Evolutionary conservation across 2,888 invertebrate genomes (phyloP), one percentile per base, ranked within the genome.

Genomic region (Alviniconcha strummeri): DNA sequence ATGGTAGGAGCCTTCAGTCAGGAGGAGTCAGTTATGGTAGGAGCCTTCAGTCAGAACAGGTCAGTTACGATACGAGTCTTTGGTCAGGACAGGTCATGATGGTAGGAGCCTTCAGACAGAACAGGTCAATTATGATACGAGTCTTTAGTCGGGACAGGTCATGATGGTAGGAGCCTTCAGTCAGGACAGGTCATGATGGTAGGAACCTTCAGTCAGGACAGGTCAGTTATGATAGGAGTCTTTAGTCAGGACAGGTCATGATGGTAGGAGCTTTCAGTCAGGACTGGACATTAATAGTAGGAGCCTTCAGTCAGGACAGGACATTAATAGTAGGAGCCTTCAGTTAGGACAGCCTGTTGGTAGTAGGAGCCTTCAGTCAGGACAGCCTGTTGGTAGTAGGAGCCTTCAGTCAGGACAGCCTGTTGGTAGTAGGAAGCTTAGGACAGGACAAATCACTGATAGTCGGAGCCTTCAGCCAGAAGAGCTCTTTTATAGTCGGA

Each of bases 1-100:
- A 93, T 96, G 54, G 95, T 95, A 93, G 95, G 95, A n/a, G 88
- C 87, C 19, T 90, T 93, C 82, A 91, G 92, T n/a, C 85, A 88
- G 81, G 86, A 89, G 52, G 91, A 92, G 93, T 92, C 80, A 71
- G 88, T 86, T 36, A 36, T 36, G 36, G 36, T 36, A 36, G 36
- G 36, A 36, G 36, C 36, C 0, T 36, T 36, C 36, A 36, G 36
- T 36, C 36, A 36, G 36, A 3, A 36, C 36, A 36, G 36, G 36
- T 93, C 96, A 15, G 93, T 96, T 75, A 93, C 96, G 54, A 95
- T 95, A 93, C 95, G 95, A 17, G 88, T 87, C 36, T 90, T 93
- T 82, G 91, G 92, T 17, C 85, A 88, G 82, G 86, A 89, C 54
- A 92, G 92, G 93, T 92, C 80, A 67, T 86, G 0, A 36, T 3